Conservation (phyloP, 2,113 vertebrate species). For the Labeo catla region DNA sequence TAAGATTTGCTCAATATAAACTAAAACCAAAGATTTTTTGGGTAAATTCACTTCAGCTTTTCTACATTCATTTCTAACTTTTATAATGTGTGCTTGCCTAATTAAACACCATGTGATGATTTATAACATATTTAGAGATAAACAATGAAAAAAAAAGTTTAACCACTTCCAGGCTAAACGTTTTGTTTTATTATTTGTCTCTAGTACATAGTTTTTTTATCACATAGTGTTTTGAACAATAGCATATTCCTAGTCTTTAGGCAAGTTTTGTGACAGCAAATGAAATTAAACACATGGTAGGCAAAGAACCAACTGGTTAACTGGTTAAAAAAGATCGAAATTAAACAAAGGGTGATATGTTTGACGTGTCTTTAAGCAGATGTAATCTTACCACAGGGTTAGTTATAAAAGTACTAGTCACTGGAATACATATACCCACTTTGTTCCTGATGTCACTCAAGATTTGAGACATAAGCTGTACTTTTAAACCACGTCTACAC, state of each 20-base stretch:
- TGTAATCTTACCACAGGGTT: neutral
- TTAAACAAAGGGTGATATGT: neutral
- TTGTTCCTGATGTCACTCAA: neutral
- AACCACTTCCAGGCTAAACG: neutral
- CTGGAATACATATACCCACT: conserved; percentile 1
- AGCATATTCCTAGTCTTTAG: neutral
- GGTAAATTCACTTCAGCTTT: neutral
- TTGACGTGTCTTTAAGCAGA: neutral
- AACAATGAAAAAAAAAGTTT: neutral
- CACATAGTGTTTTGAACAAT: neutral
- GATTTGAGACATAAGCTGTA: neutral
- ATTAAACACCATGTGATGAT: neutral
- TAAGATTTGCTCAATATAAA: neutral
- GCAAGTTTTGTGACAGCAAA: neutral
- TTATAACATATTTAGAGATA: neutral
- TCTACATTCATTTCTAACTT: neutral
- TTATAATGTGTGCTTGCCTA: neutral
- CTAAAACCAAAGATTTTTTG: no score
- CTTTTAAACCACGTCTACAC: neutral
- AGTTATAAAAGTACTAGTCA: neutral
- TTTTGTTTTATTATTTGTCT: conserved; percentile 5
- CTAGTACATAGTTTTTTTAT: neutral
- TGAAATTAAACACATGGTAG: neutral
- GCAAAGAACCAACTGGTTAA: neutral
- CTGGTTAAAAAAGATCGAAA: no score